Evolutionary conservation across 2,797 vertebrate species (phyloP).

Genomic region (Iguana delicatissima): DNA sequence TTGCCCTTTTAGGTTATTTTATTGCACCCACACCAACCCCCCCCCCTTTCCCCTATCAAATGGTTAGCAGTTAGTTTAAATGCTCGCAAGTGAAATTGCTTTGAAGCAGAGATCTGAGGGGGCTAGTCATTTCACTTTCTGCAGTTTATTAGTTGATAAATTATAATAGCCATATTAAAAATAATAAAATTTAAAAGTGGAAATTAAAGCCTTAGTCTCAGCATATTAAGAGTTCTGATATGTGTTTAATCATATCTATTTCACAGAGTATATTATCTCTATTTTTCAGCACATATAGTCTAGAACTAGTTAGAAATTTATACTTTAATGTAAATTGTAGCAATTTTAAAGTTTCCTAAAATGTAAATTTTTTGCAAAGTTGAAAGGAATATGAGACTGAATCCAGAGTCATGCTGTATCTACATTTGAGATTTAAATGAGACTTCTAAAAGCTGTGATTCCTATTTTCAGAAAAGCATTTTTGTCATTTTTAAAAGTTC

Average conservation of each 20-base stretch:
- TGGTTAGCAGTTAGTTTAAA: constrained; percentile 40
- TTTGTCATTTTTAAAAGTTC: background rate
- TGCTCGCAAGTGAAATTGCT: constrained; percentile 12
- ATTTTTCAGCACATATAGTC: constrained; percentile 34
- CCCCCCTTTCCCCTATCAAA: constrained; percentile 38
- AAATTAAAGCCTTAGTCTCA: constrained; percentile 51
- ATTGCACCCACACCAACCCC: constrained; percentile 31
- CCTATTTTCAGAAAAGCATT: background rate
- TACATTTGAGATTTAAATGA: constrained; percentile 16
- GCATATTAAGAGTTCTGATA: background rate
- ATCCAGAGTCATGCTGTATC: background rate
- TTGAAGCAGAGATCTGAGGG: constrained; percentile 37
- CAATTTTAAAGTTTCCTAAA: constrained; percentile 31
- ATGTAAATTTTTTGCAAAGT: constrained; percentile 17
- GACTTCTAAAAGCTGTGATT: background rate
- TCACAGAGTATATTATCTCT: constrained; percentile 21
- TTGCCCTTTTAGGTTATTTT: background rate
- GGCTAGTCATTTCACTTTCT: constrained; percentile 28
- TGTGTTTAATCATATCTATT: constrained; percentile 38
- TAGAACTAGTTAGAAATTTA: constrained; percentile 38
- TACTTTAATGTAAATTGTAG: constrained; percentile 40
- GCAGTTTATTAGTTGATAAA: constrained; percentile 61
- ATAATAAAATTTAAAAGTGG: constrained; percentile 45
- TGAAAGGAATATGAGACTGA: constrained; percentile 24
- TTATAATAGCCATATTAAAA: constrained; percentile 46